Percentiles rank a stretch among this genome's conserved stretches.
phyloP scores from a whole-genome alignment of 53 echinoderm and acorn worm species.

The Glandiceps talaboti region DNA sequence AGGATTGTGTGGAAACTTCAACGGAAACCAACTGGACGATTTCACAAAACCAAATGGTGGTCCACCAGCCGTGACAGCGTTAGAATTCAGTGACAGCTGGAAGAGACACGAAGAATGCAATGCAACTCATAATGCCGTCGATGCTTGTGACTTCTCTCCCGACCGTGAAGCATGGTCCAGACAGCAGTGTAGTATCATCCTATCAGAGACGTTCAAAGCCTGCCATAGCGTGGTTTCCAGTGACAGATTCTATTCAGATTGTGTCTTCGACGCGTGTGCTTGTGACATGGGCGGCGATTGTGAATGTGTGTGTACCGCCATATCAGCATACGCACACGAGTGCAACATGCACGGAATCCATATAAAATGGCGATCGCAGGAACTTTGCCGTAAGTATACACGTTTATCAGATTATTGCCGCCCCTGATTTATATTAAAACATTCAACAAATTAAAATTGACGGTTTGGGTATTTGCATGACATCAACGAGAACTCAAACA shows the following conservation, averaged over 20 bases:
- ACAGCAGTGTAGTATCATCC: conserved; percentile 4
- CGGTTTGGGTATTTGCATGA: too few relatives aligned
- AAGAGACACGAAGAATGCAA: background rate
- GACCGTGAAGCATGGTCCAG: background rate
- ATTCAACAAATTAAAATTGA: too few relatives aligned
- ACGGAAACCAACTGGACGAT: background rate
- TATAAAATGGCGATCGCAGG: background rate
- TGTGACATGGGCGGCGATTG: conserved; percentile 10
- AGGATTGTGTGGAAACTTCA: conserved; percentile 3
- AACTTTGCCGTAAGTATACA: conserved; percentile 10
- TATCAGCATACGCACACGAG: conserved; percentile 9
- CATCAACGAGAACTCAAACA: too few relatives aligned
- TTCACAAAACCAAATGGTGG: background rate
- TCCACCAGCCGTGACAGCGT: background rate
- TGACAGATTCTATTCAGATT: background rate
- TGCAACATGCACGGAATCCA: conserved; percentile 2
- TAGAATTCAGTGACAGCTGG: conserved; percentile 5
- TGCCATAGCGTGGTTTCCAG: background rate
- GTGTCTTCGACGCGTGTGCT: conserved; percentile 7
- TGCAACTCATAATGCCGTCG: background rate
- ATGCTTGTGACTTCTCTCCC: conserved; percentile 1
- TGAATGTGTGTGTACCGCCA: conserved; percentile 12
- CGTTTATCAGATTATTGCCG: too few relatives aligned
- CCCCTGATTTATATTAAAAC: too few relatives aligned
- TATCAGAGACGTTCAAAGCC: background rate